phyloP scores from a whole-genome alignment of 1,140 invertebrate genomes.

The Panagrolaimus sp. region DNA sequence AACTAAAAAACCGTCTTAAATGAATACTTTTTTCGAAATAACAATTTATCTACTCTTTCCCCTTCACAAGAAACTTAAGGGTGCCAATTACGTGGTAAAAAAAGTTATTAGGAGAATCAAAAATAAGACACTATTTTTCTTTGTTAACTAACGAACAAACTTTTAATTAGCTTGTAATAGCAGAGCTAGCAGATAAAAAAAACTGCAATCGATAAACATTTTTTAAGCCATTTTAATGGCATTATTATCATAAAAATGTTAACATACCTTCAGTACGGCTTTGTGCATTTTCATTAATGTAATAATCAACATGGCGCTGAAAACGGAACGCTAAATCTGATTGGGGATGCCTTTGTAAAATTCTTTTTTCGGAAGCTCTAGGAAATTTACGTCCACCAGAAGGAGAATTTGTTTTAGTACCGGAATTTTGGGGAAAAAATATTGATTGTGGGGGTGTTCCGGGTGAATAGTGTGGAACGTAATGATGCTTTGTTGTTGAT shows the following conservation, averaged over 20 bases:
- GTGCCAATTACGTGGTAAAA: too few relatives aligned
- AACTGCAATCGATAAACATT: neutral
- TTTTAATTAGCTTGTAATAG: too few relatives aligned
- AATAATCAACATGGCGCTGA: slow-evolving; percentile 29
- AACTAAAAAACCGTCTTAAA: too few relatives aligned
- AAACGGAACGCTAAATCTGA: slow-evolving; percentile 41
- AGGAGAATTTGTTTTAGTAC: neutral
- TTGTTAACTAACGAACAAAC: too few relatives aligned
- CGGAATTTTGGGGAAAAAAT: neutral
- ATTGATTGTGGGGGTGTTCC: slow-evolving; percentile 1
- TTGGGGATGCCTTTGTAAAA: slow-evolving; percentile 35
- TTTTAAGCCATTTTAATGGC: neutral
- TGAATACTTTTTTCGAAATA: too few relatives aligned
- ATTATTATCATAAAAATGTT: neutral
- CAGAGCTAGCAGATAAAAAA: too few relatives aligned
- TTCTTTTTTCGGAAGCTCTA: slow-evolving; percentile 11
- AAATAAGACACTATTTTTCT: too few relatives aligned
- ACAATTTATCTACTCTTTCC: too few relatives aligned
- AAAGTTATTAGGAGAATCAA: too few relatives aligned
- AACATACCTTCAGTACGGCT: slow-evolving; percentile 28
- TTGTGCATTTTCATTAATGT: slow-evolving; percentile 38
- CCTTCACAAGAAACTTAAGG: too few relatives aligned
- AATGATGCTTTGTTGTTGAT: neutral
- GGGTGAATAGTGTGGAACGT: neutral
- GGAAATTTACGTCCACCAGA: slow-evolving; percentile 10